Evolutionary conservation across 1,140 invertebrate genomes (phyloP).

Genomic region (Nilaparvata lugens): DNA sequence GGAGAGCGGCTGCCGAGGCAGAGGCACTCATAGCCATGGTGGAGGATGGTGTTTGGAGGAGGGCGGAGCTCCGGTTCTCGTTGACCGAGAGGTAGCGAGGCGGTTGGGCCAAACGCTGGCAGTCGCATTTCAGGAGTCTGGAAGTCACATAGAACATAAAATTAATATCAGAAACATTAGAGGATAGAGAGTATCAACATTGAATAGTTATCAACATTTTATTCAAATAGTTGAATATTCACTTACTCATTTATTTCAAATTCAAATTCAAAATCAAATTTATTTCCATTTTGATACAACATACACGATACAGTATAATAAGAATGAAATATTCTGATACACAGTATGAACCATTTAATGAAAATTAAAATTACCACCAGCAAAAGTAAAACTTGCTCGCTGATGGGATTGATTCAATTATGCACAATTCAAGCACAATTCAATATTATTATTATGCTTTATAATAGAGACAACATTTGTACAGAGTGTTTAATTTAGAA

Average conservation of each 20-base stretch:
- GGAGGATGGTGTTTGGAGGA: slow-evolving; percentile 44
- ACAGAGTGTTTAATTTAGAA: too few relatives aligned
- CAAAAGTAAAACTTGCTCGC: too few relatives aligned
- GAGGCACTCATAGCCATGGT: slow-evolving; percentile 7
- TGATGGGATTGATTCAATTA: background rate
- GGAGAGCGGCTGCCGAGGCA: slow-evolving; percentile 35
- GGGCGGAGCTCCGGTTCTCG: slow-evolving; percentile 44
- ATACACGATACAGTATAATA: too few relatives aligned
- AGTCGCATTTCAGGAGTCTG: slow-evolving; percentile 46
- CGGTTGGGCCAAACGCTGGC: slow-evolving; percentile 45
- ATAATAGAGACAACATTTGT: too few relatives aligned
- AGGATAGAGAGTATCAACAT: too few relatives aligned
- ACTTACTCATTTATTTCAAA: background rate
- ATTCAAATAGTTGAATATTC: background rate
- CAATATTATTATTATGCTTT: background rate
- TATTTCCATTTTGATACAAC: too few relatives aligned
- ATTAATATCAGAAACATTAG: background rate
- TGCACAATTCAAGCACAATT: background rate
- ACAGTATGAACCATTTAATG: too few relatives aligned
- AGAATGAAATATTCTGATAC: too few relatives aligned
- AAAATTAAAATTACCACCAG: too few relatives aligned
- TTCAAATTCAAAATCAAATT: too few relatives aligned
- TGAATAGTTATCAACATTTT: background rate
- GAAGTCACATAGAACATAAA: slow-evolving; percentile 40
- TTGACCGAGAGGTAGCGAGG: slow-evolving; percentile 50